Base-by-base conservation (phyloP, 2,888 invertebrate genomes). In the Zele albiditarsus region DNA sequence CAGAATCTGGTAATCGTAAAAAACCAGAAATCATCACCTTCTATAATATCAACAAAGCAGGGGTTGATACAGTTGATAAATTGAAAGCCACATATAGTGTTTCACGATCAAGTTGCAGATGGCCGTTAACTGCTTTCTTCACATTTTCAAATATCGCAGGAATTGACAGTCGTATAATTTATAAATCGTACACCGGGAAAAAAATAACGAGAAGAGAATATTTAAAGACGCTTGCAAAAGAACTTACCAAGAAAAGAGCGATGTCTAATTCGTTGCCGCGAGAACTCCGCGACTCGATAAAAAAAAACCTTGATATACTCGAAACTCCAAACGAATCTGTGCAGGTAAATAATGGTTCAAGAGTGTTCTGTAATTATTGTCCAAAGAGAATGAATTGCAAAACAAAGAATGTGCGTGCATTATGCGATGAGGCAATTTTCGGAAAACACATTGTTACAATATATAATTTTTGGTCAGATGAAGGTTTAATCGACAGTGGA, bases 21-120 rank as follows among this genome's bases (percentile, higher is more conserved):
- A 74, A 77, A 49, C 76, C 74, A 5, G 20, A 20, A n/a, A 71
- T 72, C 16, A 72, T 78, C n/a, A 73, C 75, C 46, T 75, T 75
- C 60, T 78, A 78, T 66, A 75, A 79, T 27, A 31, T 27, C 53
- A 62, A 28, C 58, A 77, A 73, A 75, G 71, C 74, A 14, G 75
- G 66, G 38, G 74, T 76, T 16, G 71, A 78, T 65, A 68, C 46
- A 1, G 76, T 74, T 23, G 78, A 76, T 53, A 70, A 77, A 66
- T 74, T 66, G 62, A 53, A 33, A 67, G 53, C 63, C 6, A 42
- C 57, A 1, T 72, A 65, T 20, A 67, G 62, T 5, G 62, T 62
- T 79, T 81, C 78, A 81, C 81, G 75, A 82, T 67, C 78, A 72
- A 82, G 79, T 78, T 81, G 79, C 80, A 81, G 83, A 80, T 84